A percentile compares a stretch with the other conserved stretches of the same genome.
Conservation (phyloP, 1,140 invertebrate genomes). For the Drosophila biarmipes region DNA sequence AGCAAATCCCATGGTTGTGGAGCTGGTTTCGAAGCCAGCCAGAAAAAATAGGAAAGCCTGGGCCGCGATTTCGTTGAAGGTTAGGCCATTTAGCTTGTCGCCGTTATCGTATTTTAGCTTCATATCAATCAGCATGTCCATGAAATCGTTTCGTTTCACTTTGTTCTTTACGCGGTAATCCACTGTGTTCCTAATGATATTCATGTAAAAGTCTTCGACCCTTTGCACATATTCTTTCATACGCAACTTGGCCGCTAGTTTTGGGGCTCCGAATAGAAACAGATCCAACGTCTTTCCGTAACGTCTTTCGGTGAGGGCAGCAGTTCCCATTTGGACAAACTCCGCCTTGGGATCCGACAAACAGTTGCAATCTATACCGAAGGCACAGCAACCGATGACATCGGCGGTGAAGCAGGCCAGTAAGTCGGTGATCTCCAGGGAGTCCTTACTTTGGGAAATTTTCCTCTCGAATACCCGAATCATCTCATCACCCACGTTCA, state of each 20-base stretch:
- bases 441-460: background rate
- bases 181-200: constrained; percentile 64
- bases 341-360: constrained; percentile 84
- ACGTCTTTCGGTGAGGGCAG: constrained; percentile 22
- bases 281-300: constrained; percentile 20
- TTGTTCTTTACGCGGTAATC: constrained; percentile 55
- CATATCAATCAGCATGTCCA: constrained; percentile 86
- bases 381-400: constrained; percentile 87
- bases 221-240: constrained; percentile 67
- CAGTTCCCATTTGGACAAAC: constrained; percentile 81
- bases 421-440: constrained; percentile 58
- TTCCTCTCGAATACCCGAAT: constrained; percentile 24
- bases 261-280: constrained; percentile 43
- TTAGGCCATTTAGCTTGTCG: constrained; percentile 29
- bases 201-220: constrained; percentile 84
- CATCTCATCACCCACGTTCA: constrained; percentile 47
- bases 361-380: constrained; percentile 87
- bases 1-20: constrained; percentile 85
- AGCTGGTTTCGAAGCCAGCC: constrained; percentile 88
- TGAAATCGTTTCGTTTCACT: constrained; percentile 65
- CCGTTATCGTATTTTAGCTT: constrained; percentile 60
- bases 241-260: constrained; percentile 28
- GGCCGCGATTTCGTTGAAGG: constrained; percentile 73
- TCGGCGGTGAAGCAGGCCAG: constrained; percentile 73
- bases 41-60: constrained; percentile 85